Evolutionary conservation across 2,797 vertebrate genomes (phyloP), one percentile per base, ranked within the genome.

Genomic region (Triplophysa yarkandensis): DNA sequence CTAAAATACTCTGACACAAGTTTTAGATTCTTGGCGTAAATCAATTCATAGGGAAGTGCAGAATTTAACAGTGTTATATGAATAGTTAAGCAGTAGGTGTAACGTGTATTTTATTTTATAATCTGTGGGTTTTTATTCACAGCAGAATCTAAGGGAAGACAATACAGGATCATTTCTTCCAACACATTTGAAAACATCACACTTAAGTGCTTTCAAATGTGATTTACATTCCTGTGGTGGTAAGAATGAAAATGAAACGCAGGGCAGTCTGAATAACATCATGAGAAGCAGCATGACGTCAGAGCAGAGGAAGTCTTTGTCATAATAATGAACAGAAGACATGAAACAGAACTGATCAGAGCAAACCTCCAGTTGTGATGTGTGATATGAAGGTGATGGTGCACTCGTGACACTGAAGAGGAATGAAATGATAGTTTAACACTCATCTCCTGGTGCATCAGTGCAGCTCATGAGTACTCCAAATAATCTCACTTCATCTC

Each of bases 281-380:
- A 65, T 66, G 71, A 74, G 62, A 66, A 57, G 39, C 70, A 46
- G 25, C 60, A 52, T 77, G 80, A 71, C 43, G 69, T 77, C 64
- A 69, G 63, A 66, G 8, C 72, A 79, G 68, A 83, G 87, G 86
- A 89, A 87, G 86, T 74, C 21, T 36, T 16, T 74, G 86, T 84
- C 85, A 77, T 86, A 89, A 84, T 80, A 85, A 52, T 85, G 77
- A 73, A 34, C 27, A 25, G 25, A 11, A 83, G 81, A 91, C 57
- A 54, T 44, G 58, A 82, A 77, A 77, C 89, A 90, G 88, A 83
- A 63, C 28, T n/a, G 44, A 43, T 50, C 46, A 9, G 4, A n/a
- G 39, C 9, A 4, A 14, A 14, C 13, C 13, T 43, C 1, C 41
- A 36, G 34, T 36, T 36, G 2, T 36, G 6, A 1, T 36, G 4